Evolutionary conservation across 2,797 vertebrate genomes (phyloP), one percentile per base, ranked within the genome.

Genomic region (Podarcis lilfordi): DNA sequence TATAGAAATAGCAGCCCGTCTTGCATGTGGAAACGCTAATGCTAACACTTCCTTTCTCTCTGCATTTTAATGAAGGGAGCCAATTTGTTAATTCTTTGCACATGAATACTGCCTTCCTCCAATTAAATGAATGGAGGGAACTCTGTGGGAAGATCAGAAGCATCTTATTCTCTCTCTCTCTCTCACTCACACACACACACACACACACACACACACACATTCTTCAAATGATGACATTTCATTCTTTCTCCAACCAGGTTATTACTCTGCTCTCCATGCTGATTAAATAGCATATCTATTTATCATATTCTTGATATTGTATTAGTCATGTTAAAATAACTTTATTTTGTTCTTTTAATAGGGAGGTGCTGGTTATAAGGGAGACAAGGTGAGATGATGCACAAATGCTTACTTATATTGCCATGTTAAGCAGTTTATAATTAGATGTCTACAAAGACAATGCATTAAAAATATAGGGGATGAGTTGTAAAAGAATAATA

Each of bases 311-410:
- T 21, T 0, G 83, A 23, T 45, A 55, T 72, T 81, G 37, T 80
- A 74, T 27, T 85, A 82, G 19, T 5, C 27, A 27, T 43, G 7
- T 7, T 81, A 66, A 82, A 68, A 76, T 80, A 68, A 64, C 84
- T 27, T 87, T 85, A 66, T 78, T 68, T 80, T 80, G 2, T 85
- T 83, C 3, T 80, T 78, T 89, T 23, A 93, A 85, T 93, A 98
- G 98, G 98, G 98, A 82, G 90, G 72, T 89, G 91, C 96, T 86
- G 98, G 98, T 19, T 98, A 97, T 92, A 98, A 98, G 86, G 98
- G 98, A 88, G 97, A 97, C 88, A 98, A 98, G 98, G 98, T 98
- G 94, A 95, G 96, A 82, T 92, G 82, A n/a, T 91, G 84, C 50
- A 10, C 72, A 69, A 72, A 32, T 75, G 8, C 29, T 75, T 66